Conservation (phyloP, 2,797 vertebrate species). For the Notoglanidium macrostoma region DNA sequence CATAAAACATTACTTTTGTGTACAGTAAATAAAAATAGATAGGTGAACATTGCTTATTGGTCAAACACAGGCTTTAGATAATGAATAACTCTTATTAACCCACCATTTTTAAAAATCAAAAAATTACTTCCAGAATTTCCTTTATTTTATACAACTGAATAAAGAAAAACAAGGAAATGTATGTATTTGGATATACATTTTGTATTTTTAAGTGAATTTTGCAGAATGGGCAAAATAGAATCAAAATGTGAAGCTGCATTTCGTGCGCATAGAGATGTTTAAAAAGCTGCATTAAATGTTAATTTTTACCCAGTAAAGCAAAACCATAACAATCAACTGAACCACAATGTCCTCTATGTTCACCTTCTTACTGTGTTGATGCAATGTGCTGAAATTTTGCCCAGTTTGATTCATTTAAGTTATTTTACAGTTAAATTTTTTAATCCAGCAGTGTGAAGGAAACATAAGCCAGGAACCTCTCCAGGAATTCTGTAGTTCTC, state of each 20-base stretch:
- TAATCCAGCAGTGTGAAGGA: background rate
- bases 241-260: background rate
- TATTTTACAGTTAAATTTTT: background rate
- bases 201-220: background rate
- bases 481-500: background rate
- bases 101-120: background rate
- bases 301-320: background rate
- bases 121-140: background rate
- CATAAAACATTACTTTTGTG: background rate
- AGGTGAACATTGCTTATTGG: background rate
- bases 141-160: background rate
- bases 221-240: background rate
- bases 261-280: background rate
- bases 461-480: background rate
- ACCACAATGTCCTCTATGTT: background rate
- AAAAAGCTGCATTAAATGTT: background rate
- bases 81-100: background rate
- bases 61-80: background rate
- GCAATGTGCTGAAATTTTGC: background rate
- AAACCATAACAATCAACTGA: background rate
- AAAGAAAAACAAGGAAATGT: background rate
- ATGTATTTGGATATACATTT: background rate
- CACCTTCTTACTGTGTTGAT: background rate
- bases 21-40: background rate
- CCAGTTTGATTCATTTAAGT: background rate